Base-by-base conservation (phyloP, 2,888 invertebrate species). In the Antitype chi region DNA sequence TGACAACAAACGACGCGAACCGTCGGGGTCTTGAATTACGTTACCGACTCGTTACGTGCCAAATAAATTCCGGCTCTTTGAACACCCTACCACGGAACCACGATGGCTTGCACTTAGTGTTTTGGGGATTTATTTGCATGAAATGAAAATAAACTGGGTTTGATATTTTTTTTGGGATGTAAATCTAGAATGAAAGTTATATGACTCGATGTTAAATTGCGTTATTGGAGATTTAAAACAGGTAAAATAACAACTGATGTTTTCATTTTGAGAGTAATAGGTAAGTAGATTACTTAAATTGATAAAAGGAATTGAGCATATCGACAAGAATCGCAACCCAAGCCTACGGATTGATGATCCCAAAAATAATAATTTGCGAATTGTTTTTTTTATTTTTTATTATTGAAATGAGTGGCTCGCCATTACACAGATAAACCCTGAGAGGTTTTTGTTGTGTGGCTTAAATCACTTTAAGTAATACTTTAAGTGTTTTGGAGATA, bases 1-100 rank as follows among this genome's bases (percentile, higher is more conserved):
- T 86, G 81, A 76, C 82, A 83, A 87, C 82, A 88, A 86, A 88
- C 82, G 87, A 85, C 79, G 77, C 70, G 77, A 72, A 63, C 78
- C 69, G 75, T 64, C 71, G 81, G 85, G 86, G 86, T 81, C 85
- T 83, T 87, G 80, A 89, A 88, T 89, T 87, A 84, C 85, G 87
- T 88, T 87, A 85, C 86, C 70, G 68, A 86, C 82, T 86, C 88
- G 88, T 89, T 88, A 88, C 88, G 82, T 80, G 82, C 76, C 85
- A 88, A 89, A 89, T 88, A 88, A 86, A 88, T 88, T 85, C 81
- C 84, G 72, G 70, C 86, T 78, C 82, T 85, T 79, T 81, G 76
- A 60, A 81, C 69, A 76, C 85, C 75, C 72, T 89, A 90, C 89
- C 72, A 88, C 25, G 75, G 73, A 72, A 83, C 57, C 72, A 64